A percentile compares a stretch with the other conserved stretches of the same genome.
Evolutionary conservation across 2,113 vertebrate genomes (phyloP).

Genomic region (Hippotragus niger): DNA sequence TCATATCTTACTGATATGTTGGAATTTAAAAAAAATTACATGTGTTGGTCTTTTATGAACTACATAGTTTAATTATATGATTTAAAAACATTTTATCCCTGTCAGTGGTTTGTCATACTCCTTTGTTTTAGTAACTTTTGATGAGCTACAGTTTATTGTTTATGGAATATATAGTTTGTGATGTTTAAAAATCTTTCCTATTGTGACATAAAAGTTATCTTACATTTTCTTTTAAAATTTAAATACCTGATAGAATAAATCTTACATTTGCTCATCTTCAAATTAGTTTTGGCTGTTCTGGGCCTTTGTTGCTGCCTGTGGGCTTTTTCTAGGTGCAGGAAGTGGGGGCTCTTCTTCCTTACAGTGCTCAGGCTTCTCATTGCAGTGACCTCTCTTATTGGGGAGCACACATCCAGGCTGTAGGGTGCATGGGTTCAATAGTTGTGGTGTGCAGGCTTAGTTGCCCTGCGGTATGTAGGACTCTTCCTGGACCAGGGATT

Average conservation of each 20-base stretch:
- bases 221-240: background rate
- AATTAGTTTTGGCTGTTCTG: background rate
- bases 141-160: background rate
- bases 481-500: background rate
- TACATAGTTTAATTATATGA: background rate
- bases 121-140: background rate
- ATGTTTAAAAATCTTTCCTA: background rate
- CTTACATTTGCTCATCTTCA: background rate
- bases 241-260: background rate
- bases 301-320: background rate
- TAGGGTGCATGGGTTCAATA: background rate
- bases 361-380: background rate
- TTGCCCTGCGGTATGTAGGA: background rate
- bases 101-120: background rate
- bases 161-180: background rate
- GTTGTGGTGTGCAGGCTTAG: background rate
- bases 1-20: background rate
- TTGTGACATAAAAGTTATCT: background rate
- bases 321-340: background rate
- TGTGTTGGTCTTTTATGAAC: background rate
- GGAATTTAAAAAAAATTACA: background rate
- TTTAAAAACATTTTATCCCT: background rate
- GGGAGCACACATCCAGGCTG: background rate
- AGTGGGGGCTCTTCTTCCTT: background rate
- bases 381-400: background rate